Percentiles rank a stretch among this genome's conserved stretches.
Conservation (phyloP, 2,888 invertebrate genomes). For the Sesia apiformis region DNA sequence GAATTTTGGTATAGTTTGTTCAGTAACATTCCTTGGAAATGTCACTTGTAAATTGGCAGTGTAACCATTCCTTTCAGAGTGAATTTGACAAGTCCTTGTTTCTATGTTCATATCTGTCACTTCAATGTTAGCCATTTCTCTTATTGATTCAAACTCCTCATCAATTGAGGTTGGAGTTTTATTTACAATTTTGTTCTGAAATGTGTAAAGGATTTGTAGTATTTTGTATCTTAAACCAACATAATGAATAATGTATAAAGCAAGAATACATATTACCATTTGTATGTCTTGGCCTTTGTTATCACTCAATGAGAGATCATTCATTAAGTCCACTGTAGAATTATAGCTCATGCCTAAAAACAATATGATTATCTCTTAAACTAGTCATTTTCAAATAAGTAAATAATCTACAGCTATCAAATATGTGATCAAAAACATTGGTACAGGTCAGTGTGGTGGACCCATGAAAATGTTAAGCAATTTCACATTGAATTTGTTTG, state of each 20-base stretch:
- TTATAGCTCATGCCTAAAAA: slow-evolving; percentile 59
- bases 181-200: slow-evolving; percentile 50
- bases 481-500: no score
- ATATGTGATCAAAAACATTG: no score
- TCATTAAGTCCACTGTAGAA: slow-evolving; percentile 54
- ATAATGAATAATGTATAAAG: background rate
- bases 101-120: slow-evolving; percentile 75
- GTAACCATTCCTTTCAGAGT: slow-evolving; percentile 69
- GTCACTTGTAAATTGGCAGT: slow-evolving; percentile 72
- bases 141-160: slow-evolving; percentile 68
- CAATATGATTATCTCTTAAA: background rate
- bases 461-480: no score
- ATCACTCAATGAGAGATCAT: slow-evolving; percentile 45
- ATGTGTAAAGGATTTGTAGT: slow-evolving; percentile 2
- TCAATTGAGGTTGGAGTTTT: slow-evolving; percentile 53
- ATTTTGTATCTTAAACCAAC: slow-evolving; percentile 1
- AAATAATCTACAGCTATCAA: background rate
- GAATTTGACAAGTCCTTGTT: slow-evolving; percentile 74
- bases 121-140: slow-evolving; percentile 68
- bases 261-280: slow-evolving; percentile 35
- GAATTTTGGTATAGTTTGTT: slow-evolving; percentile 65
- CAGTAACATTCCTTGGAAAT: slow-evolving; percentile 72
- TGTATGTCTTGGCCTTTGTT: slow-evolving; percentile 51
- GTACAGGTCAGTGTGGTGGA: no score
- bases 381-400: slow-evolving; percentile 1